Base-by-base conservation (phyloP, 2,797 vertebrate genomes). In the Chiropotes sagulatus region DNA sequence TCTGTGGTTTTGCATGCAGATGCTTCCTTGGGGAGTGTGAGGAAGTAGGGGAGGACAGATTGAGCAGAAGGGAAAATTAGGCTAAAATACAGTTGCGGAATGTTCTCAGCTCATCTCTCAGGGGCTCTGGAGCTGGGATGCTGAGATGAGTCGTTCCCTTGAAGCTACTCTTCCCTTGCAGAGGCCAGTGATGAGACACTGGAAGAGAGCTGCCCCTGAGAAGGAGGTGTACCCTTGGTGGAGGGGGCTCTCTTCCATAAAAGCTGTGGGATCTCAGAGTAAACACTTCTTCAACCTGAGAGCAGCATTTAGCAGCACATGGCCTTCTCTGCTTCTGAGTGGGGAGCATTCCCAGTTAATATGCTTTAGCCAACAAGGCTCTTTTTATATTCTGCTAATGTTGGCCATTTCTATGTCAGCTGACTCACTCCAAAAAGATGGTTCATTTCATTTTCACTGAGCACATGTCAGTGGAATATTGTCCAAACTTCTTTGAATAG, bases 201-300 rank as follows among this genome's bases (percentile, higher is more conserved):
- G 67, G 28, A 58, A 17, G 5, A 58, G 6, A 44, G 20, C 19
- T 61, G 33, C 10, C 7, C n/a, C 50, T 73, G 41, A 4, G 36
- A 20, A 22, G 7, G n/a, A 15, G 15, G 0, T 2, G 2, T 36
- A 15, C 13, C 10, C 12, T 12, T 83, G 84, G 67, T 5, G 6
- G 12, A 41, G 20, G 17, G 0, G 2, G 7, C 7, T n/a, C 10
- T 75, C 22, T 92, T 79, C 7, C 24, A 30, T 2, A 24, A 8
- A 14, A 75, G 10, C 58, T 67, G 5, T 4, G 22, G 11, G 6
- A 52, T 4, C 28, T 61, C 17, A 14, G 46, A 70, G 48, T 1
- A 12, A 33, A 7, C 8, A 1, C 1, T 41, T 2, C 22, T 30
- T 0, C 1, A 1, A 30, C 1, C 9, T 58, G 4, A 44, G 8